Base-by-base conservation (phyloP, 2,888 invertebrate genomes). In the Platycnemis pennipes region DNA sequence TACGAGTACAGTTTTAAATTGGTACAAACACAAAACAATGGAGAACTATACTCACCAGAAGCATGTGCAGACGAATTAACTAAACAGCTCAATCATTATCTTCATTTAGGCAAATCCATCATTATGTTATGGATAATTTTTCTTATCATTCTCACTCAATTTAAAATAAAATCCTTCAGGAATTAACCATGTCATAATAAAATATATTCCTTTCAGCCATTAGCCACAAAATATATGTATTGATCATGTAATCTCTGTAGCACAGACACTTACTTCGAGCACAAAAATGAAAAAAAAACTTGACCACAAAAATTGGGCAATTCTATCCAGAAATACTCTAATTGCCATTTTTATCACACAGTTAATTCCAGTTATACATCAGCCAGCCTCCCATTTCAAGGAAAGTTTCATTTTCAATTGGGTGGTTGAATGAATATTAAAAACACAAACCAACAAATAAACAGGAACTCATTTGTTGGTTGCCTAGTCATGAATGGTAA, bases 11-110 rank as follows among this genome's bases (percentile, higher is more conserved):
- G 69, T 91, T 37, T n/a, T 91, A 87, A 45, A 69, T 77, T 77
- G n/a, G 37, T n/a, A 69, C 69, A 63, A 91, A 45, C 56, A 91
- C 91, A 91, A 91, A 69, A 56, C 44, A 91, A 91, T 91, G 63
- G 53, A 91, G 56, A 91, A 53, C 44, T 44, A 91, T 91, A 91
- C 91, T 91, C 91, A 91, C 91, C 91, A 91, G 91, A 42, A 44
- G 63, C 56, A 44, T 91, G 56, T 69, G 91, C 8, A 69, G 91
- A 91, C 13, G 56, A n/a, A 91, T 63, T 63, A 87, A 63, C 44
- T 69, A 63, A 11, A 91, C 91, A 69, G 91, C 69, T 44, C 44
- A 63, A 91, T 45, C 91, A 63, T 44, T 91, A 63, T 91, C 89
- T 91, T 91, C 91, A 56, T 44, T 91, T 42, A 91, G 63, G 44